A percentile compares a stretch with the other conserved stretches of the same genome.
phyloP scores from a whole-genome alignment of 1,140 invertebrate species.

The Plectus sambesii region DNA sequence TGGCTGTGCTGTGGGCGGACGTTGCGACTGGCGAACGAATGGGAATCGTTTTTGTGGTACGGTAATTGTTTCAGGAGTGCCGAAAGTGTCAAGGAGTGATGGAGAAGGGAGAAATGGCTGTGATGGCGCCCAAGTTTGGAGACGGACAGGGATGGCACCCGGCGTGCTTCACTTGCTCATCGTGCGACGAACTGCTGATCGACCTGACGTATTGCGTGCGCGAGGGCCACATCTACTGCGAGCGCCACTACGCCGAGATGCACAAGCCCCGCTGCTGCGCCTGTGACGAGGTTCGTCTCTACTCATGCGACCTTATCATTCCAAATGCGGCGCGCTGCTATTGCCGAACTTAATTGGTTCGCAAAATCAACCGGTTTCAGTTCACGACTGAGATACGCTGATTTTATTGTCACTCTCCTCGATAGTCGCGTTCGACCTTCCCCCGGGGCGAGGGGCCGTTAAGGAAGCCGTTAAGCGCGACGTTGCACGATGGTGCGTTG shows the following conservation, averaged over 20 bases:
- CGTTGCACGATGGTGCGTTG: too few species aligned
- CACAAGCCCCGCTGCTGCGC: slow-evolving; percentile 78
- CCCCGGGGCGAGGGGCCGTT: too few species aligned
- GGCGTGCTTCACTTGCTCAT: slow-evolving; percentile 69
- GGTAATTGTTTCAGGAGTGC: slow-evolving; percentile 52
- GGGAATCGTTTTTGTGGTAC: slow-evolving; percentile 29
- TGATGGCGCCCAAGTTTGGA: slow-evolving; percentile 61
- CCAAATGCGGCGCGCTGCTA: slow-evolving; percentile 9
- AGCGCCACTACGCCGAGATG: slow-evolving; percentile 81
- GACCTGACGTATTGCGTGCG: slow-evolving; percentile 82
- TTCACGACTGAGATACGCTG: too few species aligned
- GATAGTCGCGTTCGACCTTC: too few species aligned
- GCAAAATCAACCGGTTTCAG: too few species aligned
- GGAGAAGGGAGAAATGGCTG: slow-evolving; percentile 56
- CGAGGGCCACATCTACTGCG: slow-evolving; percentile 72
- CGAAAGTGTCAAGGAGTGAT: slow-evolving; percentile 57
- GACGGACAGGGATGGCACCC: slow-evolving; percentile 65
- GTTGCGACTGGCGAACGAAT: too few species aligned
- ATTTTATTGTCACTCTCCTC: too few species aligned
- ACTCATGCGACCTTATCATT: neutral
- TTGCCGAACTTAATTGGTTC: slow-evolving; percentile 11
- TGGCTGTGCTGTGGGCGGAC: too few species aligned
- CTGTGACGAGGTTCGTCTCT: slow-evolving; percentile 76
- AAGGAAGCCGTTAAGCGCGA: too few species aligned
- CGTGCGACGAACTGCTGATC: slow-evolving; percentile 72